phyloP scores from a whole-genome alignment of 2,113 vertebrate genomes.

The Pluvialis apricaria region DNA sequence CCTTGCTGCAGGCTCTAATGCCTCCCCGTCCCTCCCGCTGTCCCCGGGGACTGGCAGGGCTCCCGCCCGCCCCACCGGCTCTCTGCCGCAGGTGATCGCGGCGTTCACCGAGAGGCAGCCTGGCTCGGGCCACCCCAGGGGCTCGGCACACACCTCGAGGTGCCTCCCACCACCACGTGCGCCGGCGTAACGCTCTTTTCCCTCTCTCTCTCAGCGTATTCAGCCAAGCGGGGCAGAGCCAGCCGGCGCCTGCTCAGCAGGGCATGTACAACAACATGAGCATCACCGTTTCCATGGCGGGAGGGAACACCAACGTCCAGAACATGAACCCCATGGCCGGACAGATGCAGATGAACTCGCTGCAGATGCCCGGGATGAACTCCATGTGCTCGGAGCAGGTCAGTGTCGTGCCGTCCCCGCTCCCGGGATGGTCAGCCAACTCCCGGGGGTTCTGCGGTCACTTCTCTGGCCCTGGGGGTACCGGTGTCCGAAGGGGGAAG shows the following conservation, averaged over 20 bases:
- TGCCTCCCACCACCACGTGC: fast-evolving
- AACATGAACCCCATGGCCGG: conserved; percentile 86
- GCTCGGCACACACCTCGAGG: background rate
- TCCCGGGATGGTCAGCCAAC: background rate
- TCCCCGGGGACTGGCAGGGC: background rate
- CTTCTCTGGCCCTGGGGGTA: background rate
- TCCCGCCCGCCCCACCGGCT: background rate
- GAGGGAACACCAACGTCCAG: conserved; percentile 80
- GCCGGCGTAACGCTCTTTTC: fast-evolving
- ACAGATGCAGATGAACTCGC: conserved; percentile 84
- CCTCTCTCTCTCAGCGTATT: conserved; percentile 76
- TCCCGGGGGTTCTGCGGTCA: fast-evolving
- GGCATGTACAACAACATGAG: conserved; percentile 98
- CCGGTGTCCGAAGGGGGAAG: background rate
- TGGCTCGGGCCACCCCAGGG: background rate
- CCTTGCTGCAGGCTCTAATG: background rate
- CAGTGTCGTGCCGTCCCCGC: background rate
- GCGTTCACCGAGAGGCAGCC: background rate
- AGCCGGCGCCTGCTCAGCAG: conserved; percentile 79
- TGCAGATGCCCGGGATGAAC: conserved; percentile 84
- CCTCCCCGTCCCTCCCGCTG: background rate
- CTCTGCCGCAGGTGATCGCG: fast-evolving
- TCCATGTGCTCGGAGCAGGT: conserved; percentile 92
- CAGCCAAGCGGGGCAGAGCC: conserved; percentile 80
- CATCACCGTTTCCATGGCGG: conserved; percentile 96